Percentiles rank a stretch among this genome's conserved stretches.
These are phyloP conservation scores for Ctenochaetus hawaiiensis DNA, from an alignment of 2,797 vertebrate genomes.

Conservation along the genomic window DNA sequence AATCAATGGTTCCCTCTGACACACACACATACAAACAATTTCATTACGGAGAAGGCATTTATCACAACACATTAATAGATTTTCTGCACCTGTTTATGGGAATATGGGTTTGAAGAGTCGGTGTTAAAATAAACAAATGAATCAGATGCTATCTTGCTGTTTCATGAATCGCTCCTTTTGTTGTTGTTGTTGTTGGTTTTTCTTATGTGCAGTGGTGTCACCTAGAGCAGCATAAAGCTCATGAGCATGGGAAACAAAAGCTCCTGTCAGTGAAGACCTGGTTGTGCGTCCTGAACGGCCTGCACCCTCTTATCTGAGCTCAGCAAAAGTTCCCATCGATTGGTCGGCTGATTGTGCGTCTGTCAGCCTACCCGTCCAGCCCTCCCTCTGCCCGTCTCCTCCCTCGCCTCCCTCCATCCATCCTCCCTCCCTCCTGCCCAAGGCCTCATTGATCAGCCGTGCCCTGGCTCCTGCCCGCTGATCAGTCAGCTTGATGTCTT, in stretches of 20 bases:
- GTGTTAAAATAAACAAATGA: slow-evolving; percentile 38
- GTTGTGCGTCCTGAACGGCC: slow-evolving; percentile 58
- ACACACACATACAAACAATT: slow-evolving; percentile 42
- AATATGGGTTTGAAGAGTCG: slow-evolving; percentile 27
- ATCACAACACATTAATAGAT: slow-evolving; percentile 50
- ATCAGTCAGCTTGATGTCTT: slow-evolving; percentile 80
- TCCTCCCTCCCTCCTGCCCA: slow-evolving; percentile 48
- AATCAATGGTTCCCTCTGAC: slow-evolving; percentile 49
- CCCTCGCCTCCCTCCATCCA: slow-evolving; percentile 10
- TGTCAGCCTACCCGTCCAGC: slow-evolving; percentile 69
- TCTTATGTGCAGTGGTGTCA: slow-evolving; percentile 30
- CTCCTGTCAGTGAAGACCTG: slow-evolving; percentile 65
- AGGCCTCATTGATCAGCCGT: slow-evolving; percentile 74
- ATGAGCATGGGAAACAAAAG: slow-evolving; percentile 70
- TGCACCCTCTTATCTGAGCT: slow-evolving; percentile 77
- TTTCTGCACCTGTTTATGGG: slow-evolving; percentile 21
- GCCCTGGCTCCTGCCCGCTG: slow-evolving; percentile 70
- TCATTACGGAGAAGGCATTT: slow-evolving; percentile 49
- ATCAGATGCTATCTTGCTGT: slow-evolving; percentile 49
- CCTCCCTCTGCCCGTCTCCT: slow-evolving; percentile 25
- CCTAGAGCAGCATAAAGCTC: slow-evolving; percentile 46
- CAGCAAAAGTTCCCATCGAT: slow-evolving; percentile 81
- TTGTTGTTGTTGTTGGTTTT: slow-evolving; percentile 3
- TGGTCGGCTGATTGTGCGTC: slow-evolving; percentile 73
- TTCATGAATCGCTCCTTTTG: slow-evolving; percentile 31